phyloP scores from a whole-genome alignment of 2,797 vertebrate genomes.

The Mus caroli region DNA sequence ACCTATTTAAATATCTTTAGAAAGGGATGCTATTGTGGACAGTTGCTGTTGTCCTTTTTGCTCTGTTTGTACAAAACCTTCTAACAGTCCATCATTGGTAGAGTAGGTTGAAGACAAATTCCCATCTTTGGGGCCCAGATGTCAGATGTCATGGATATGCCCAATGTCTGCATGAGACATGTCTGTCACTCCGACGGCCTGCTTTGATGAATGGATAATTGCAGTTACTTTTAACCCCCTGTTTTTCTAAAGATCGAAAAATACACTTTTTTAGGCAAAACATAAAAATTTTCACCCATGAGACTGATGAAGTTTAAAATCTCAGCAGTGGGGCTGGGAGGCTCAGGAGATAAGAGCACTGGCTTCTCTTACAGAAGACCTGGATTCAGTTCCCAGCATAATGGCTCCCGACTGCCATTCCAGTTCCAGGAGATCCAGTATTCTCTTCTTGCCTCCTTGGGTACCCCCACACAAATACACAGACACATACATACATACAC shows the following conservation, averaged over 20 bases:
- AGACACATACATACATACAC: neutral
- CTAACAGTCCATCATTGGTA: no score
- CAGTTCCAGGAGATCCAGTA: no score
- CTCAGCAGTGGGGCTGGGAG: neutral
- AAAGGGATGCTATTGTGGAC: no score
- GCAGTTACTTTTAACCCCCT: no score
- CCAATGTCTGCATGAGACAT: no score
- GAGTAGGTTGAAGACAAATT: no score
- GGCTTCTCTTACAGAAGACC: neutral
- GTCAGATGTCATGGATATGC: no score
- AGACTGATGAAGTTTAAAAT: neutral
- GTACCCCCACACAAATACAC: neutral
- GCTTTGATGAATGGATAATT: neutral
- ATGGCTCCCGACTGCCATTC: neutral
- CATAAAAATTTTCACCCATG: neutral
- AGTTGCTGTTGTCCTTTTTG: neutral
- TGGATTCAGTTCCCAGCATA: neutral
- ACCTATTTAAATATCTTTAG: neutral
- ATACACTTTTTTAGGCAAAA: neutral
- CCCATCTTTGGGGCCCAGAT: fast-evolving
- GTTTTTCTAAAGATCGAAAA: neutral
- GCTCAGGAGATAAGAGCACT: neutral
- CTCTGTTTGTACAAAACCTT: neutral
- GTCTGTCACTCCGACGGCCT: neutral
- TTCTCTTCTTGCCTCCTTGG: neutral